Evolutionary conservation across 2,797 vertebrate species (phyloP), one percentile per base, ranked within the genome.

Genomic region (Tokudaia muenninki): DNA sequence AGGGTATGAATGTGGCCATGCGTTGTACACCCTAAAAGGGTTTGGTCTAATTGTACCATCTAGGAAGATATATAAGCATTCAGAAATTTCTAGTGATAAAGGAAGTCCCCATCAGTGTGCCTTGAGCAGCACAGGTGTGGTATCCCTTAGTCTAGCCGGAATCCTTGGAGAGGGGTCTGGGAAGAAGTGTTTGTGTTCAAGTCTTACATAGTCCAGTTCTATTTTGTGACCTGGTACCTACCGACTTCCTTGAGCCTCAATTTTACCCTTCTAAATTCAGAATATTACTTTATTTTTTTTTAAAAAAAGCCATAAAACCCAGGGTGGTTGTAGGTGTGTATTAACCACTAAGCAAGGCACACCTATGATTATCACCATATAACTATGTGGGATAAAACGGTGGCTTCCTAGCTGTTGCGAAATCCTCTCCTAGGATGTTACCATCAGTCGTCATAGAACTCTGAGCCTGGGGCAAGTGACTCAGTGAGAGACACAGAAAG

Each of bases 201-300:
- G 29, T 10, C 67, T 50, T 47, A 3, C 47, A 79, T 24, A 16
- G 50, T 59, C 3, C 41, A 22, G 44, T 94, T 67, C 50, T 94
- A 21, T 44, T 65, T 65, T 77, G 24, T 93, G 72, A 84, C 24
- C 21, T 0, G 79, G 16, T 37, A 12, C 13, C n/a, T 79, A 11
- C 24, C 47, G 37, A 34, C 31, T 72, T 55, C 26, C 78, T 31
- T 67, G 83, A 91, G 26, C n/a, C 74, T 77, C 29, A 11, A 41
- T 75, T 94, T 50, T 95, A 37, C 31, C 74, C 91, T 57, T 94
- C 87, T 88, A 82, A 88, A 57, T 59, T 92, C 59, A 63, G 83
- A 92, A 82, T 37, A 50, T 19, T 70, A 29, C 34, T 29, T 77
- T 84, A 50, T 80, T 77, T 77, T 63, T 41, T 24, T 52, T 10